Evolutionary conservation across 30 jellyfish, hydroid and myxozoan genomes (phyloP).

Genomic region (Turritopsis dohrnii): DNA sequence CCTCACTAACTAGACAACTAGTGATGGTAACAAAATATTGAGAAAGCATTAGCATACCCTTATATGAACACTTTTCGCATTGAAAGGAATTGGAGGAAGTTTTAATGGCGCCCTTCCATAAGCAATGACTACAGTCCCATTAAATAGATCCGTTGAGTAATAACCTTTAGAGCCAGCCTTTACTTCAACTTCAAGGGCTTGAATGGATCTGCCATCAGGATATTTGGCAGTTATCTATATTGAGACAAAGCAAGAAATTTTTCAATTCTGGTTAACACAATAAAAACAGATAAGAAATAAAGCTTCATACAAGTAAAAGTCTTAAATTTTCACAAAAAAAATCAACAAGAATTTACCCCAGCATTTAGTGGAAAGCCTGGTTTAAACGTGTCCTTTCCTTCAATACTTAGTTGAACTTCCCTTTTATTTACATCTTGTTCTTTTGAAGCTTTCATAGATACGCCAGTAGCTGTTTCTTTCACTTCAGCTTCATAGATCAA

Average conservation of each 20-base stretch:
- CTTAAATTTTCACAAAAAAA: no score
- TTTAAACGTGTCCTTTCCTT: conserved; percentile 70
- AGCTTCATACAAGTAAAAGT: no score
- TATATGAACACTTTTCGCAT: conserved; percentile 46
- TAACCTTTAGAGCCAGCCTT: conserved; percentile 36
- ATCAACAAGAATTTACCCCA: conserved; percentile 49
- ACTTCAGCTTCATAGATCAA: conserved; percentile 47
- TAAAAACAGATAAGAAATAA: no score
- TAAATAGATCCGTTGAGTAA: conserved; percentile 17
- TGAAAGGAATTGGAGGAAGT: conserved; percentile 52
- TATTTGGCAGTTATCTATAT: conserved; percentile 38
- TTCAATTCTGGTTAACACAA: neutral
- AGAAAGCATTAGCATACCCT: conserved; percentile 19
- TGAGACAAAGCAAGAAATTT: neutral
- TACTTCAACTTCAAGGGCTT: conserved; percentile 23
- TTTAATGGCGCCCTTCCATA: conserved; percentile 46
- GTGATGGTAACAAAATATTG: neutral
- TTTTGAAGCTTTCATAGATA: conserved; percentile 41
- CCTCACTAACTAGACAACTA: no score
- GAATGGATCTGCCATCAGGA: conserved; percentile 50
- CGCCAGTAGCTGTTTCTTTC: conserved; percentile 72
- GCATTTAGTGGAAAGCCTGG: conserved; percentile 86
- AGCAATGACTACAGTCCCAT: conserved; percentile 14
- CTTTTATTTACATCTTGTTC: conserved; percentile 16
- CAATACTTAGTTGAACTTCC: conserved; percentile 44